Percentiles rank a stretch among this genome's conserved stretches.
phyloP scores from a whole-genome alignment of 2,888 invertebrate species.

The Chrysina gloriosa region DNA sequence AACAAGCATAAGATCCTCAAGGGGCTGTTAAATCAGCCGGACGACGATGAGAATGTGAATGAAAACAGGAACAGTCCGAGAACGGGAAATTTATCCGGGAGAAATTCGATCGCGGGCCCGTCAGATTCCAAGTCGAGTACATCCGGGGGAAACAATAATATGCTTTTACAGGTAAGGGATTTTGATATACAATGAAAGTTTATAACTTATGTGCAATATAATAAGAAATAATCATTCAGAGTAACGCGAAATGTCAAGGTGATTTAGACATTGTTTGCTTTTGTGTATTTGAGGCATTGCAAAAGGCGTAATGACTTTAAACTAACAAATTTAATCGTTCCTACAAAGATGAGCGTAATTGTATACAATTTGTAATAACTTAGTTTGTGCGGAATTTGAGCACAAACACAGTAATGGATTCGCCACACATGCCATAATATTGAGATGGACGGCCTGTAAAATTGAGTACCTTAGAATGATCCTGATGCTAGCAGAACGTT shows the following conservation, averaged over 20 bases:
- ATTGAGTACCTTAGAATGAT: too few species aligned
- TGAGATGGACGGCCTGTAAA: too few species aligned
- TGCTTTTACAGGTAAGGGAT: conserved; percentile 74
- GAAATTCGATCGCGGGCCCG: conserved; percentile 65
- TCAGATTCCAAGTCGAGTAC: conserved; percentile 56
- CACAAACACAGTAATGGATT: too few species aligned
- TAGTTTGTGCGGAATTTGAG: too few species aligned
- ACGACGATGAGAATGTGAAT: conserved; percentile 69
- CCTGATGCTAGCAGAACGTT: too few species aligned
- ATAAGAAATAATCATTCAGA: not conserved
- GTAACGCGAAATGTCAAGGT: not conserved
- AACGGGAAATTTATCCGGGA: conserved; percentile 47
- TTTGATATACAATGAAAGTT: not conserved
- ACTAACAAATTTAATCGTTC: too few species aligned
- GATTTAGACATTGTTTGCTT: not conserved
- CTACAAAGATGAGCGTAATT: too few species aligned
- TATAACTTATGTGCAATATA: not conserved
- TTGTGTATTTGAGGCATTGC: not conserved
- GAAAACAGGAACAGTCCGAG: conserved; percentile 65
- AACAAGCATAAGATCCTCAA: conserved; percentile 70
- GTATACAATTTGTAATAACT: too few species aligned
- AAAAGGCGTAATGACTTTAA: too few species aligned
- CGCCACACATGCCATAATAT: too few species aligned
- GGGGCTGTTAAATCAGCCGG: conserved; percentile 75
- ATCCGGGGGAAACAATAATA: conserved; percentile 66